Evolutionary conservation across 1,140 invertebrate species (phyloP), one percentile per base, ranked within the genome.

Genomic region (Leguminivora glycinivorella): DNA sequence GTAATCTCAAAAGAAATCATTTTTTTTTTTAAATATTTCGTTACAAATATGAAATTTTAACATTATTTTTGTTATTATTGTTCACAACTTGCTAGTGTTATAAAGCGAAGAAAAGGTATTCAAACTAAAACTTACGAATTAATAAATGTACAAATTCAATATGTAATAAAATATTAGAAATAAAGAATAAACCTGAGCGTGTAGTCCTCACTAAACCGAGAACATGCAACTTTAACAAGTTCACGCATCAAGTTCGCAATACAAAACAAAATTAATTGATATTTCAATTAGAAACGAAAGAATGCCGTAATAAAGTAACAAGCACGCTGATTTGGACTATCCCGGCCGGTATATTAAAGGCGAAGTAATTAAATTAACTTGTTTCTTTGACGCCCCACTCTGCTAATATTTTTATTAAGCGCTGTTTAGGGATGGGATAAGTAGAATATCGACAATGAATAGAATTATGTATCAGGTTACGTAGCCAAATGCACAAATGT

Each of bases 301-400:
- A 63, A 63, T 26, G 24, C 14, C 26, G 26, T 29, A 63, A 63
- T 52, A 52, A 52, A 52, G 47, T 52, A 52, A 52, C 47, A 52
- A 52, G 19, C 7, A n/a, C 47, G 47, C 47, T 52, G 47, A 52
- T 52, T 52, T 52, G 47, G 47, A 52, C 47, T 22, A 22, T 52
- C 47, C 10, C 47, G 47, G 47, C 47, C 47, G 19, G 47, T 52
- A 52, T 52, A 52, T 52, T 52, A 52, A 52, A 52, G 19, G 19
- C 19, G 47, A 22, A 22, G 47, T 52, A 52, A 52, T 52, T 52
- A 17, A 52, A 52, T 52, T 52, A 52, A 52, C 47, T 52, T 52
- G 47, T 22, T 52, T 52, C 19, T 52, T 52, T 52, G 47, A 52
- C 19, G 47, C 47, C 19, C 47, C 40, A 43, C 47, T 52, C 47